Percentiles rank a stretch among this genome's conserved stretches.
phyloP scores from a whole-genome alignment of 2,113 vertebrate genomes.

The Cariama cristata region DNA sequence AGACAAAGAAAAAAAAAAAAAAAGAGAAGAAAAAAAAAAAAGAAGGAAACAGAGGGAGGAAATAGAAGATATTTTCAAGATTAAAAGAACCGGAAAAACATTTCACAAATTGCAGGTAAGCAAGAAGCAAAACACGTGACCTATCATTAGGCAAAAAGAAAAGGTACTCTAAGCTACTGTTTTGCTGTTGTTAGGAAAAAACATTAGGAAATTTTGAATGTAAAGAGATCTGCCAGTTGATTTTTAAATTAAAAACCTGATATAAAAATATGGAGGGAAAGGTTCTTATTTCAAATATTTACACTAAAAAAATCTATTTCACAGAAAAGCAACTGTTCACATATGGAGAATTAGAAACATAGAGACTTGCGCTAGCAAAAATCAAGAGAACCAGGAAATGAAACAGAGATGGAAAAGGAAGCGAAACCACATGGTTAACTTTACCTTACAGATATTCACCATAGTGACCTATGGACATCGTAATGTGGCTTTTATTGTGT shows the following conservation, averaged over 20 bases:
- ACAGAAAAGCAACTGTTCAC: not conserved
- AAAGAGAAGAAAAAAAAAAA: accelerated
- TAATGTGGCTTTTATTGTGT: not conserved
- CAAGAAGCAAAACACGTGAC: not conserved
- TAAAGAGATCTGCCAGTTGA: not conserved
- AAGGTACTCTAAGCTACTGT: not conserved
- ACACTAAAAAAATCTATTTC: not conserved
- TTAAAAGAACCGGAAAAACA: not conserved
- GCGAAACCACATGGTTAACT: not conserved
- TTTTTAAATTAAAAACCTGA: not conserved
- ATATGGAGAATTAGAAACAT: not conserved
- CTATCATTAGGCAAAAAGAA: not conserved
- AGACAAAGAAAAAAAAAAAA: not conserved
- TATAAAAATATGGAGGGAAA: not conserved
- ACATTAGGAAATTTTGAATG: not conserved
- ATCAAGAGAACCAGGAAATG: not conserved
- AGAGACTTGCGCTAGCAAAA: not conserved
- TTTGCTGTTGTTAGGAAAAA: not conserved
- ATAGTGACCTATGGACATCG: not conserved
- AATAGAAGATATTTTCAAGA: not conserved
- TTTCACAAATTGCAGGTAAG: not conserved
- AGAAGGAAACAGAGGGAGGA: not conserved
- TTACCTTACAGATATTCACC: not conserved
- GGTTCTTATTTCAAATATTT: not conserved
- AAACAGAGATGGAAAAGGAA: not conserved